Evolutionary conservation across 1,140 invertebrate genomes (phyloP).

Genomic region (Drosophila orosa): DNA sequence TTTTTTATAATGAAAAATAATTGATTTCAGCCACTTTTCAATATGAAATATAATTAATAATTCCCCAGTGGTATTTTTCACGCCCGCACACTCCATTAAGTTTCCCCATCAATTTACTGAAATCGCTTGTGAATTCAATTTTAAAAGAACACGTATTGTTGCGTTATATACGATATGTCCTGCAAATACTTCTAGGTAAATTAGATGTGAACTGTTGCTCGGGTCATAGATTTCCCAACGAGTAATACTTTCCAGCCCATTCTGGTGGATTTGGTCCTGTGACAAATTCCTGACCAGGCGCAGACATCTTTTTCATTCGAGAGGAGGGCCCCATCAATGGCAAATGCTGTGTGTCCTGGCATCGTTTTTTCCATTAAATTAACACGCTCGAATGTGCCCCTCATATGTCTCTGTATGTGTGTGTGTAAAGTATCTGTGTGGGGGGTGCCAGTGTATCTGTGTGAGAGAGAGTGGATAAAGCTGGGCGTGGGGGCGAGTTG

Average conservation of each 20-base stretch:
- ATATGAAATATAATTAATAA: not conserved
- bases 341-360: constrained; percentile 37
- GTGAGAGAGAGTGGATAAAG: not conserved
- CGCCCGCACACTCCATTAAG: not conserved
- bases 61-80: not conserved
- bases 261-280: constrained; percentile 14
- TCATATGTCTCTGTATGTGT: constrained; percentile 1
- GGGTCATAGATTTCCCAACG: constrained; percentile 26
- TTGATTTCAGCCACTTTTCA: not conserved
- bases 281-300: constrained; percentile 46
- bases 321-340: constrained; percentile 38
- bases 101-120: constrained; percentile 3
- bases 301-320: constrained; percentile 49
- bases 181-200: constrained; percentile 34
- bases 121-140: constrained; percentile 14
- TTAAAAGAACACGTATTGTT: constrained; percentile 9
- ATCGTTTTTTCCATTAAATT: constrained; percentile 77
- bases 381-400: constrained; percentile 70
- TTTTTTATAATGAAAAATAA: not conserved
- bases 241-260: constrained; percentile 32
- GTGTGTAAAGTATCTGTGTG: constrained; percentile 6
- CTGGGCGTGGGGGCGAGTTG: constrained; percentile 35
- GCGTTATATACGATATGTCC: constrained; percentile 1
- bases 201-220: constrained; percentile 39
- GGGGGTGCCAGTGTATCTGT: not conserved